Base-by-base conservation (phyloP, 2,797 vertebrate genomes). In the Ceyx erithaca region DNA sequence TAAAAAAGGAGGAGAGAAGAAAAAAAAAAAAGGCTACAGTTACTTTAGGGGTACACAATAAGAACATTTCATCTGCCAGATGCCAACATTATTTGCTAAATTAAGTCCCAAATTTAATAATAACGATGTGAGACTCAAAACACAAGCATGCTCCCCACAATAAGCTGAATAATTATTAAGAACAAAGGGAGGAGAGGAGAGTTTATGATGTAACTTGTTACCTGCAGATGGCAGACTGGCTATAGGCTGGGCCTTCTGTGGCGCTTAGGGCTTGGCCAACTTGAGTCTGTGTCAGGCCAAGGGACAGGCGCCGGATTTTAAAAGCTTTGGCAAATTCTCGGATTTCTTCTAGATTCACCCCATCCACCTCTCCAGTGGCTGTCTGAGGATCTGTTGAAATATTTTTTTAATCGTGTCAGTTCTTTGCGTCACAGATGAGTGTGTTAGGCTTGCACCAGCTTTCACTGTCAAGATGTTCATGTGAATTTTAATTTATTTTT, bases 161-260 rank as follows among this genome's bases (percentile, higher is more conserved):
- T 69, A 91, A 86, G 25, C 31, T 55, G 25, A 45, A 58, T 90
- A 91, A 73, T 76, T 89, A 35, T 46, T 57, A 78, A 90, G 72
- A 89, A 87, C 33, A 48, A 92, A 92, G 54, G 58, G 85, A 61
- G 63, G 63, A 94, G 73, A 88, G 52, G 52, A 87, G 82, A 93
- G 85, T 94, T 96, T 89, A 95, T 94, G 57, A 86, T 95, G 92
- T 91, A 78, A 40, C 85, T 94, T 70, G 97, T 98, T 99, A 99
- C 99, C 99, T 99, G 99, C 99, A 99, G 98, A 99, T 99, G 98
- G 99, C 99, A 95, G 99, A 99, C 98, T 99, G 99, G 97, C 99
- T 99, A 98, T 99, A 99, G 15, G 99, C 99, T 51, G 99, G 99
- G 58, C 99, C 99, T 97, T 99, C 99, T 0, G 99, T 99, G 35